A percentile compares a stretch with the other conserved stretches of the same genome.
These are phyloP conservation scores for Drosophila arizonae DNA, from an alignment of 1,140 invertebrate species.

Conservation along the genomic window DNA sequence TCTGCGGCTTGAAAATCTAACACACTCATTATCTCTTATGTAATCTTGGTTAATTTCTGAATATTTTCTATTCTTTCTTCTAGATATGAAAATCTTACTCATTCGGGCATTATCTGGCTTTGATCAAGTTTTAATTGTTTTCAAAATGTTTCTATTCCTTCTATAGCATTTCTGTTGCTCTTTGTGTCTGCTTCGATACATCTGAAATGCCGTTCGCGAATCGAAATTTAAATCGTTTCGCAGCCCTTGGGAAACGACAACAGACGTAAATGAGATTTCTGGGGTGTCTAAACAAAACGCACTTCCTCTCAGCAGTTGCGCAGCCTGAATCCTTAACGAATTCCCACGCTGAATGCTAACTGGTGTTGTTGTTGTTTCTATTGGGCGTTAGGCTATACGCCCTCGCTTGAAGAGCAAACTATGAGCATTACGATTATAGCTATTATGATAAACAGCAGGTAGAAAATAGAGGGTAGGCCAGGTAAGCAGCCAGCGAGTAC, in stretches of 20 bases:
- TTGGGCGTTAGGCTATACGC: conserved; percentile 22
- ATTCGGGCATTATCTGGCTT: too few species aligned
- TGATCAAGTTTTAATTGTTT: too few species aligned
- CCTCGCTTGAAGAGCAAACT: conserved; percentile 4
- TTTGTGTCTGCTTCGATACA: too few species aligned
- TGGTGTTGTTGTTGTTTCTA: conserved; percentile 1
- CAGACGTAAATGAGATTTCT: neutral
- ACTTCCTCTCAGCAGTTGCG: conserved; percentile 30
- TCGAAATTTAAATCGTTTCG: neutral
- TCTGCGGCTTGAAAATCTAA: too few species aligned
- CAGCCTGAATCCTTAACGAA: conserved; percentile 10
- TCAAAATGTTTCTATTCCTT: too few species aligned
- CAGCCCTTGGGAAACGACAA: conserved; percentile 5
- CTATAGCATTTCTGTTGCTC: too few species aligned
- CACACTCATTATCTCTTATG: too few species aligned
- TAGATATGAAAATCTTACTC: too few species aligned
- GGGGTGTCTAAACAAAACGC: conserved; percentile 8
- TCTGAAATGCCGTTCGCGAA: neutral
- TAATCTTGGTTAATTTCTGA: too few species aligned
- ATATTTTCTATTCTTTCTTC: too few species aligned
- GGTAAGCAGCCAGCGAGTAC: neutral
- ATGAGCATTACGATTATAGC: neutral
- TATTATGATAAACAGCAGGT: conserved; percentile 13
- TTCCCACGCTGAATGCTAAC: conserved; percentile 27
- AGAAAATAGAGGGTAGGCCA: neutral